phyloP scores from a whole-genome alignment of 2,888 invertebrate genomes.

The Holacanthella duospinosa region DNA sequence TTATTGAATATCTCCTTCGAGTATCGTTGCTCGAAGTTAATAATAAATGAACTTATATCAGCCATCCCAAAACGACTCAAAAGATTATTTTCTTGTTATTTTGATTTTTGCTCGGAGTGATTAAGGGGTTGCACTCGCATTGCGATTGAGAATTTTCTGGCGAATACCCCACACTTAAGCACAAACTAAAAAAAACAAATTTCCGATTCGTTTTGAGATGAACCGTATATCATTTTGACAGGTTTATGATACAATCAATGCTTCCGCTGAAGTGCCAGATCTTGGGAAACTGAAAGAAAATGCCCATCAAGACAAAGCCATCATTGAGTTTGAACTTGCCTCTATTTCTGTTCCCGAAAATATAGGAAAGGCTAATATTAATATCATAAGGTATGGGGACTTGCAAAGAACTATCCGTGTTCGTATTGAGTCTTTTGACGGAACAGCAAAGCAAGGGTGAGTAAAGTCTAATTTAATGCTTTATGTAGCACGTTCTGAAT shows the following conservation, averaged over 20 bases:
- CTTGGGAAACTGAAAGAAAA: slow-evolving; percentile 34
- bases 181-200: slow-evolving; percentile 28
- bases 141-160: too few relatives aligned
- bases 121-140: too few relatives aligned
- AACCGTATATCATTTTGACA: too few relatives aligned
- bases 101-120: too few relatives aligned
- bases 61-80: too few relatives aligned
- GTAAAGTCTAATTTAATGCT: background rate
- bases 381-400: slow-evolving; percentile 45
- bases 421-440: slow-evolving; percentile 50
- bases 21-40: too few relatives aligned
- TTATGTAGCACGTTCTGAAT: too few relatives aligned
- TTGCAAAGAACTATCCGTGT: slow-evolving; percentile 43
- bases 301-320: slow-evolving; percentile 41
- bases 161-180: too few relatives aligned
- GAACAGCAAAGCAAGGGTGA: slow-evolving; percentile 37
- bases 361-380: slow-evolving; percentile 44
- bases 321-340: slow-evolving; percentile 49
- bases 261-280: slow-evolving; percentile 37
- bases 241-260: slow-evolving; percentile 44
- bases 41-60: too few relatives aligned
- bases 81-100: slow-evolving; percentile 10
- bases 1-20: too few relatives aligned
- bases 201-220: background rate
- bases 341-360: slow-evolving; percentile 49